A percentile compares a stretch with the other conserved stretches of the same genome.
Evolutionary conservation across 2,113 vertebrate species (phyloP).

Genomic region (Calyptommatus sinebrachiatus): DNA sequence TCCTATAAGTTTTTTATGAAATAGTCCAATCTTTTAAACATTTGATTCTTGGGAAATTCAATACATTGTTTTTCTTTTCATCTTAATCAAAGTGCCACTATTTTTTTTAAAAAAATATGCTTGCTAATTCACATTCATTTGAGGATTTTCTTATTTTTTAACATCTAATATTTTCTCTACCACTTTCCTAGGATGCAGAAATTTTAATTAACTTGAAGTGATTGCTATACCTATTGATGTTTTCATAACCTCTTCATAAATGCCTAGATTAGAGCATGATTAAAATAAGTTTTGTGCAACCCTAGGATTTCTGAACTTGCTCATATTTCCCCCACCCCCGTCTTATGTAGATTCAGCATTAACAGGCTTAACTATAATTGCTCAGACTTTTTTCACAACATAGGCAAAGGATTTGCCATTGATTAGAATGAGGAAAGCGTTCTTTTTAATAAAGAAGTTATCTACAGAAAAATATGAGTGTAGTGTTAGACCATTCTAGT

Average conservation of each 20-base stretch:
- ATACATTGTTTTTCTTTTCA: no score
- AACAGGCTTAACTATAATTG: slow-evolving; percentile 30
- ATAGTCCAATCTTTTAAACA: no score
- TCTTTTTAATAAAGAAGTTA: slow-evolving; percentile 4
- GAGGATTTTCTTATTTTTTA: no score
- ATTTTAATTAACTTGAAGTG: neutral
- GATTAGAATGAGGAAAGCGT: slow-evolving; percentile 22
- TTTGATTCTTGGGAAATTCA: no score
- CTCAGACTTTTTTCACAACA: slow-evolving; percentile 20
- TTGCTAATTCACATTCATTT: no score
- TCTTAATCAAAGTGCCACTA: no score
- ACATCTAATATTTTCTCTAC: no score
- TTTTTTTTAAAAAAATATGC: no score
- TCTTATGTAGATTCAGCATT: slow-evolving; percentile 2
- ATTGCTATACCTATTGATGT: neutral
- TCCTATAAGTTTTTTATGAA: no score
- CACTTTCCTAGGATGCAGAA: no score
- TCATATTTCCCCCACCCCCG: slow-evolving; percentile 26
- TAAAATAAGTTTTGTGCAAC: neutral
- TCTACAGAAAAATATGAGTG: no score
- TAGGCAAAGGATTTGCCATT: slow-evolving; percentile 24
- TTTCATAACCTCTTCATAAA: neutral
- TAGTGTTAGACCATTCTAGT: no score
- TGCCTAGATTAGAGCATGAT: neutral
- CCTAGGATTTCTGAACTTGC: slow-evolving; percentile 10